phyloP scores from a whole-genome alignment of 2,797 vertebrate species.

The Avahi laniger region DNA sequence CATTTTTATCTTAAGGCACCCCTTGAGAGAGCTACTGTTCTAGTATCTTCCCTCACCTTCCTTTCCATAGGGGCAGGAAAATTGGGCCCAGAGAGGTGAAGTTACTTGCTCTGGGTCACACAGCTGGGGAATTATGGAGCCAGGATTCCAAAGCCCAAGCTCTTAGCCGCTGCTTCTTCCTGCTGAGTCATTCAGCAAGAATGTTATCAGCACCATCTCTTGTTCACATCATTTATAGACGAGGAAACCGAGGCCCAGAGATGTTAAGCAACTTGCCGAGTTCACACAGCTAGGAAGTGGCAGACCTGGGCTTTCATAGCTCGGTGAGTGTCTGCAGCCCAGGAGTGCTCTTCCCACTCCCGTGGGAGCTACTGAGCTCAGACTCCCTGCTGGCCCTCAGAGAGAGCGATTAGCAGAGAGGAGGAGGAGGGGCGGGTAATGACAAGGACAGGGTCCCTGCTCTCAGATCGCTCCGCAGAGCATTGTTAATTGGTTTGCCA shows the following conservation, averaged over 20 bases:
- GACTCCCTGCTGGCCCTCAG: neutral
- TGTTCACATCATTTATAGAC: neutral
- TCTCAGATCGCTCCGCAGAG: neutral
- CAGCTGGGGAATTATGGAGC: neutral
- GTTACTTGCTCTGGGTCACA: neutral
- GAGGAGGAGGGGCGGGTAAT: neutral
- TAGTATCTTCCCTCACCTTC: neutral
- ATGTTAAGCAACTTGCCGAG: neutral
- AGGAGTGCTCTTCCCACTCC: neutral
- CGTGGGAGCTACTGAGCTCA: neutral
- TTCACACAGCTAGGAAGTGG: neutral
- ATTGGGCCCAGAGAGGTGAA: neutral
- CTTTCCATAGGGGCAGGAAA: neutral
- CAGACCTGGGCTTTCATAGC: no score
- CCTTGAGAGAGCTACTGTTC: neutral
- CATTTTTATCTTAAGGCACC: neutral
- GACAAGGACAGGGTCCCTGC: neutral
- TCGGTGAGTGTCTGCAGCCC: neutral
- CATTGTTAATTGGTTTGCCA: neutral
- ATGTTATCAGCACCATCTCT: neutral
- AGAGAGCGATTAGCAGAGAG: neutral
- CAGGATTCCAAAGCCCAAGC: neutral
- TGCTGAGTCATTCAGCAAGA: neutral
- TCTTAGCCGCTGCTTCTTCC: neutral
- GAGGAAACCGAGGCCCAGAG: neutral